phyloP scores from a whole-genome alignment of 2,113 vertebrate genomes.

The Crocuta crocuta region DNA sequence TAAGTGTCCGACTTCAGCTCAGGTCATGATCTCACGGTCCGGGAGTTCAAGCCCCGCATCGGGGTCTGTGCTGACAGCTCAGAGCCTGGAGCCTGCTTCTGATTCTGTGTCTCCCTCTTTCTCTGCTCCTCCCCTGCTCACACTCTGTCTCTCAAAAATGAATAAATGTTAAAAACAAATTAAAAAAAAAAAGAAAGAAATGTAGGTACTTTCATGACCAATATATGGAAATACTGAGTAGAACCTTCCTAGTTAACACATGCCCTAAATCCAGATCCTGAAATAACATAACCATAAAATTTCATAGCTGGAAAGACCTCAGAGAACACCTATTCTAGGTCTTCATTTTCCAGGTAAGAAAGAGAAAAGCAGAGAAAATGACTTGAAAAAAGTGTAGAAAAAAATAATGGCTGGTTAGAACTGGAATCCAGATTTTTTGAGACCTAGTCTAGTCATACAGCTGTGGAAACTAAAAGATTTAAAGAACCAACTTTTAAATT shows the following conservation, averaged over 20 bases:
- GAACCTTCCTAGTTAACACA: neutral
- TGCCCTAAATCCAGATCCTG: neutral
- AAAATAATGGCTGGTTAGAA: neutral
- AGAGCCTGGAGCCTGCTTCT: too few species aligned
- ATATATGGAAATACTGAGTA: neutral
- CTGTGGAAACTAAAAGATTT: neutral
- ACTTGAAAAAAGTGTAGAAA: neutral
- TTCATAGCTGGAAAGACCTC: conserved; percentile 25
- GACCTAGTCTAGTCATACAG: neutral
- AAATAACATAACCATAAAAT: neutral
- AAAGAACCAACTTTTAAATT: conserved; percentile 32
- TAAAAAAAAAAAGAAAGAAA: neutral
- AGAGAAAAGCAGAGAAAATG: neutral
- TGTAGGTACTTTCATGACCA: neutral
- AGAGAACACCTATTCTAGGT: neutral
- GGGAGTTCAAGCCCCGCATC: too few species aligned
- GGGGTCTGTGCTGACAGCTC: too few species aligned
- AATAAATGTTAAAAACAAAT: too few species aligned
- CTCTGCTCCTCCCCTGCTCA: too few species aligned
- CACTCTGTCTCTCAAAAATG: too few species aligned
- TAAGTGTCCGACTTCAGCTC: too few species aligned
- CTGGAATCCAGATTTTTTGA: neutral
- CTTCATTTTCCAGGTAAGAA: conserved; percentile 13
- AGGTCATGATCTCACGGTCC: too few species aligned
- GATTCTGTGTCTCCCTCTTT: too few species aligned